phyloP scores from a whole-genome alignment of 2,888 invertebrate genomes.

The Diadegma fenestrale region DNA sequence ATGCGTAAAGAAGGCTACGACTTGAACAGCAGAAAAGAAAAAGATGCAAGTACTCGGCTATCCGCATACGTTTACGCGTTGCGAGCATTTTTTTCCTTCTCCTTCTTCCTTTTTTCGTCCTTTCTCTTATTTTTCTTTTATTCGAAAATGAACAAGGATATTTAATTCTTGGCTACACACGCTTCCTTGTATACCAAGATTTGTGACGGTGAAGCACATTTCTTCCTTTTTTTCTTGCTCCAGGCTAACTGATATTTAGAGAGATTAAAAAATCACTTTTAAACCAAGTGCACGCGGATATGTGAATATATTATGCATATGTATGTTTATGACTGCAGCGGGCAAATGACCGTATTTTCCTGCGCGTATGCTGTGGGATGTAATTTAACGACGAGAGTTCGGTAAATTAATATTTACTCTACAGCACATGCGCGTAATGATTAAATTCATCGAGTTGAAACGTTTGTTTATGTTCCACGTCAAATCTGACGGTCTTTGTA shows the following conservation, averaged over 20 bases:
- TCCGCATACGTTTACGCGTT: constrained; percentile 26
- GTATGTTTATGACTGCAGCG: not conserved
- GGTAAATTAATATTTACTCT: constrained; percentile 7
- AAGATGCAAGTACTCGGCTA: constrained; percentile 28
- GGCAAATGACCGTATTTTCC: not conserved
- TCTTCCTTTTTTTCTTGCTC: not conserved
- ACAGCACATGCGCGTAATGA: not conserved
- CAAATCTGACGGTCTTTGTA: not conserved
- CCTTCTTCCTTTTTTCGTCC: constrained; percentile 1
- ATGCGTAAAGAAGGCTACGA: constrained; percentile 1
- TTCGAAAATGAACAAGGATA: constrained; percentile 3
- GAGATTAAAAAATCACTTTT: not conserved
- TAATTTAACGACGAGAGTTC: not conserved
- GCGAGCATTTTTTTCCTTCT: not conserved
- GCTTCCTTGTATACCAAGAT: not conserved
- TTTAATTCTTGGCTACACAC: constrained; percentile 9
- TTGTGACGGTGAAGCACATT: not conserved
- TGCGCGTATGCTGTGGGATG: not conserved
- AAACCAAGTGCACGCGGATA: not conserved
- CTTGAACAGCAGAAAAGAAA: constrained; percentile 39
- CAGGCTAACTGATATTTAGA: not conserved
- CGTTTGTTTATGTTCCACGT: not conserved
- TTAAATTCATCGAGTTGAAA: not conserved
- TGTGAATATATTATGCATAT: not conserved
- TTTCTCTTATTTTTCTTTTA: not conserved